Percentiles rank a stretch among this genome's conserved stretches.
Evolutionary conservation across 2,888 invertebrate genomes (phyloP).

Genomic region (Dicranocentrus wangi): DNA sequence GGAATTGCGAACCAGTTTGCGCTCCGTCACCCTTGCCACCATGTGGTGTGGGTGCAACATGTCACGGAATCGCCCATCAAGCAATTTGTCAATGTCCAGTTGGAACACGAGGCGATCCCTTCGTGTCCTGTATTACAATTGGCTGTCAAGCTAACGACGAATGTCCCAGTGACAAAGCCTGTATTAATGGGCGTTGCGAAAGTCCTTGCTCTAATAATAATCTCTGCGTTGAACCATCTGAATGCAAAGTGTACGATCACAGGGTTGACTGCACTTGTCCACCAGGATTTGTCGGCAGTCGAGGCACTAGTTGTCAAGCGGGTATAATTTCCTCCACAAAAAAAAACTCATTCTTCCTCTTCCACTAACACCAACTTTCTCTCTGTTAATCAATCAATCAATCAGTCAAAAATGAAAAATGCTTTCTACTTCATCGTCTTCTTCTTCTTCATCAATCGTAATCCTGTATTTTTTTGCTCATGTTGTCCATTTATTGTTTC

Average conservation of each 20-base stretch:
- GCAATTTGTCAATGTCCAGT: constrained; percentile 74
- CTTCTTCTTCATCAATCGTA: constrained; percentile 9
- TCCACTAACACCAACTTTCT: constrained; percentile 13
- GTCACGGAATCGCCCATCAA: constrained; percentile 73
- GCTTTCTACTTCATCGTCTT: constrained; percentile 2
- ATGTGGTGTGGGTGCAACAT: constrained; percentile 74
- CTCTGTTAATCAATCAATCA: no score
- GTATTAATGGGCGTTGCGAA: constrained; percentile 86
- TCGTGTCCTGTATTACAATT: constrained; percentile 76
- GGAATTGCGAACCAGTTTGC: constrained; percentile 88
- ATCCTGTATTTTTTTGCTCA: constrained; percentile 20
- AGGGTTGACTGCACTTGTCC: constrained; percentile 90
- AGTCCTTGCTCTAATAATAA: constrained; percentile 87
- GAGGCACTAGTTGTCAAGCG: constrained; percentile 68
- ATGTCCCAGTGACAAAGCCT: constrained; percentile 88
- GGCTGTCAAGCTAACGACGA: constrained; percentile 91
- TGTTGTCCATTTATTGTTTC: constrained; percentile 28
- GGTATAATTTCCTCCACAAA: constrained; percentile 58
- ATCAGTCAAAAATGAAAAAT: no score
- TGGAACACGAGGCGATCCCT: constrained; percentile 74
- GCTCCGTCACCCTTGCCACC: constrained; percentile 73
- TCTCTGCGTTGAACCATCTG: constrained; percentile 82
- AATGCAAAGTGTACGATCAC: constrained; percentile 88
- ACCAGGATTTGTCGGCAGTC: constrained; percentile 80
- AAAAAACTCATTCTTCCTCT: constrained; percentile 10